Evolutionary conservation across 2,888 invertebrate genomes (phyloP).

Genomic region (Schizaphis graminum): DNA sequence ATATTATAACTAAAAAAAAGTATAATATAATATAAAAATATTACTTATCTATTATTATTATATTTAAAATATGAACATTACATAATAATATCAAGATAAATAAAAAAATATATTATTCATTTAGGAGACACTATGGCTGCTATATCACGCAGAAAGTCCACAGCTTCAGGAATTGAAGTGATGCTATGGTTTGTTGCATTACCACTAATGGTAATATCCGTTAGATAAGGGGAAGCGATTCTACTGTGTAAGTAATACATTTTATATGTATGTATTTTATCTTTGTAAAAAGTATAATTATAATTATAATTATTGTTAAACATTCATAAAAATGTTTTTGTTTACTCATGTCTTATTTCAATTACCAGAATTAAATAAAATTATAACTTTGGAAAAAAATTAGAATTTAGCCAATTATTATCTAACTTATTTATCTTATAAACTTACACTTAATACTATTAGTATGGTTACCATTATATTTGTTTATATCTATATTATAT

Average conservation of each 20-base stretch:
- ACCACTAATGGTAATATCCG: constrained; percentile 69
- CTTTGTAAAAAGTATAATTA: constrained; percentile 44
- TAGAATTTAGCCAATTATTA: constrained; percentile 28
- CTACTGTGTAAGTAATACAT: neutral
- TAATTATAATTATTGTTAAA: constrained; percentile 32
- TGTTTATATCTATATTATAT: neutral
- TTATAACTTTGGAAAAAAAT: neutral
- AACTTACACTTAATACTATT: neutral
- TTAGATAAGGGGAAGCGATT: constrained; percentile 68
- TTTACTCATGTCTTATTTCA: constrained; percentile 1
- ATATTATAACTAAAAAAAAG: too few relatives aligned
- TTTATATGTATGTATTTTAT: constrained; percentile 24
- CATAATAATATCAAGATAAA: neutral
- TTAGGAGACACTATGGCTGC: constrained; percentile 93
- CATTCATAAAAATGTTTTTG: neutral
- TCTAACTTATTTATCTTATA: constrained; percentile 6
- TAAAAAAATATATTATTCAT: constrained; percentile 69
- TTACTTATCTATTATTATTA: neutral
- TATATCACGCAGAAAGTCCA: constrained; percentile 83
- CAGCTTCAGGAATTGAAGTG: constrained; percentile 70
- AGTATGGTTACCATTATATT: constrained; percentile 49
- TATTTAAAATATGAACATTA: neutral
- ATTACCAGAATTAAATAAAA: neutral
- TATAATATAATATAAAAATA: too few relatives aligned
- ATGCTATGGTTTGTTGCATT: constrained; percentile 70